phyloP scores from a whole-genome alignment of 2,888 invertebrate species.

The Bimastos eiseni region DNA sequence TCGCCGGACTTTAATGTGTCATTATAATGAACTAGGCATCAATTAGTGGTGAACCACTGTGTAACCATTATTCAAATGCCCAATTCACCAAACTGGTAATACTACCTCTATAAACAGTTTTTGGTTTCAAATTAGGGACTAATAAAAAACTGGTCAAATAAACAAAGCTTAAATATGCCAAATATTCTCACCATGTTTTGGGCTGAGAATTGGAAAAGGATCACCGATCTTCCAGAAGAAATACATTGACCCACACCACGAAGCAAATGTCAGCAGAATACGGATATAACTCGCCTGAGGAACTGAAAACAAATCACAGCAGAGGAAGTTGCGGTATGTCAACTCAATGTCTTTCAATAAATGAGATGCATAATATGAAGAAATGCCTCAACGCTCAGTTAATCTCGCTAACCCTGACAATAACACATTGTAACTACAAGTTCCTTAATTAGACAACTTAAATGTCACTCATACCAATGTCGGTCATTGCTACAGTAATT shows the following conservation, averaged over 20 bases:
- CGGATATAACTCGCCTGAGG: conserved; percentile 36
- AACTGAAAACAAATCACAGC: conserved; percentile 36
- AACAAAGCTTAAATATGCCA: not conserved
- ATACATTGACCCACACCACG: conserved; percentile 89
- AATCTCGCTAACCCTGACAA: not conserved
- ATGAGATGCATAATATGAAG: too few relatives aligned
- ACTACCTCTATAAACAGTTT: not conserved
- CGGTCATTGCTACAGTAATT: not conserved
- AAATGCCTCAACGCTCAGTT: not conserved
- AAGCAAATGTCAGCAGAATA: conserved; percentile 79
- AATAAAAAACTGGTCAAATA: not conserved
- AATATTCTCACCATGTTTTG: conserved; percentile 77
- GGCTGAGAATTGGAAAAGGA: conserved; percentile 94
- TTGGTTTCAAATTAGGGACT: not conserved
- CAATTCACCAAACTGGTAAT: not conserved
- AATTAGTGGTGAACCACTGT: not conserved
- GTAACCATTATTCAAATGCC: not conserved
- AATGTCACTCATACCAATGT: not conserved
- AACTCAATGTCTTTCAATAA: too few relatives aligned
- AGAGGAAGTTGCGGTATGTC: too few relatives aligned
- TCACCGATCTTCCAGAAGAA: conserved; percentile 99
- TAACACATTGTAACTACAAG: not conserved
- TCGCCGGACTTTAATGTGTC: too few relatives aligned
- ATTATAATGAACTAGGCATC: not conserved
- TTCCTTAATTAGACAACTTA: not conserved